Percentiles rank a stretch among this genome's conserved stretches.
Evolutionary conservation across 2,113 vertebrate species (phyloP).

Genomic region (Excalfactoria chinensis): DNA sequence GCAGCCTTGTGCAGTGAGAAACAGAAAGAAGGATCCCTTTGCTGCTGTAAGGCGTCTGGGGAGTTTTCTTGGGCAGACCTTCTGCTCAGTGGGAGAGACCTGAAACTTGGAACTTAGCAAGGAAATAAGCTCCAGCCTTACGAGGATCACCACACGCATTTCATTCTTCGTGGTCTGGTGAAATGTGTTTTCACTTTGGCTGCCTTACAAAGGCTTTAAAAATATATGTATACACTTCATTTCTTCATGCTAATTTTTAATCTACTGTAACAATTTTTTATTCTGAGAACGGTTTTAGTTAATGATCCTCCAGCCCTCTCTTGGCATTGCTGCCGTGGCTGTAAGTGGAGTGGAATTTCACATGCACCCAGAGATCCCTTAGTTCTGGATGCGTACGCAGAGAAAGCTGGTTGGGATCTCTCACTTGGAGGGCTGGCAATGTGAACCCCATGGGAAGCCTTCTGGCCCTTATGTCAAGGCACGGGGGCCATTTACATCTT

Average conservation of each 20-base stretch:
- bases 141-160: background rate
- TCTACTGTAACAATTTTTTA: slow-evolving; percentile 52
- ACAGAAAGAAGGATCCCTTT: background rate
- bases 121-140: slow-evolving; percentile 27
- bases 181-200: slow-evolving; percentile 65
- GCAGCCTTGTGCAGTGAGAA: background rate
- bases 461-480: background rate
- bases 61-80: slow-evolving; percentile 11
- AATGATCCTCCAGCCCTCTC: slow-evolving; percentile 33
- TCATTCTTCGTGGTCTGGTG: slow-evolving; percentile 63
- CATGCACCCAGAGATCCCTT: background rate
- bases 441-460: background rate
- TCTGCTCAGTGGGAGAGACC: background rate
- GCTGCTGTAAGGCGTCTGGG: background rate
- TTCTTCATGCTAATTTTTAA: slow-evolving; percentile 72
- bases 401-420: background rate
- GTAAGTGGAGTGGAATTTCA: slow-evolving; percentile 5
- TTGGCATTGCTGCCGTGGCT: background rate
- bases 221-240: slow-evolving; percentile 14
- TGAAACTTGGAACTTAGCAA: slow-evolving; percentile 41
- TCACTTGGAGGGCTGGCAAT: background rate
- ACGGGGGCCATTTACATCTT: background rate
- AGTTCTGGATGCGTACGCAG: rapidly evolving
- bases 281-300: slow-evolving; percentile 25
- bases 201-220: slow-evolving; percentile 54